These are phyloP conservation scores for Macrostomum lignano DNA, from an alignment of 1,140 invertebrate species.

Conservation along the genomic window DNA sequence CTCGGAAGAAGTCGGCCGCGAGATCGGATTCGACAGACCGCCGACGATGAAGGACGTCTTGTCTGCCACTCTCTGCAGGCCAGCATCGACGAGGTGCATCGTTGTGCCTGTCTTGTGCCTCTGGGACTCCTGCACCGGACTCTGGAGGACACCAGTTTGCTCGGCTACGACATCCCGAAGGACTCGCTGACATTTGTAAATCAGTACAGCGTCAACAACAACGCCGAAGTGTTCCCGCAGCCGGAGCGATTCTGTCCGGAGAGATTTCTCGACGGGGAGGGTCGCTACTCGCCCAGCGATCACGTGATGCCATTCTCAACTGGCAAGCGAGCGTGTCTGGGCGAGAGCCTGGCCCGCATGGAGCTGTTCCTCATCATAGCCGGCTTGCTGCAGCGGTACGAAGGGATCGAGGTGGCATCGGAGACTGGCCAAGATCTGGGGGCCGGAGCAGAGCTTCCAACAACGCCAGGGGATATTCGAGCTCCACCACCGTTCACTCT, in stretches of 20 bases:
- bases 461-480: no score
- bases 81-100: constrained; percentile 8
- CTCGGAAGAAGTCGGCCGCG: constrained; percentile 56
- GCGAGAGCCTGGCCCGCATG: constrained; percentile 10
- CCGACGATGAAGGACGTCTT: constrained; percentile 44
- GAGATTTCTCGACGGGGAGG: constrained; percentile 10
- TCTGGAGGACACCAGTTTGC: constrained; percentile 11
- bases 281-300: constrained; percentile 6
- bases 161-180: constrained; percentile 12
- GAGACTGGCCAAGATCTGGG: no score
- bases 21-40: constrained; percentile 44
- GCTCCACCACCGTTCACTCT: no score
- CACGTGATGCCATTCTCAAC: background rate
- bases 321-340: constrained; percentile 10
- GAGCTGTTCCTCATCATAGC: constrained; percentile 10
- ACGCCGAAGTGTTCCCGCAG: constrained; percentile 9
- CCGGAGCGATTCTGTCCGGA: constrained; percentile 9
- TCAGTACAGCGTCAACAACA: constrained; percentile 9
- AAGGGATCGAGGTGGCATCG: no score
- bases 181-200: constrained; percentile 15
- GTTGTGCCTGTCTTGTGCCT: background rate
- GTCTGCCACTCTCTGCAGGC: constrained; percentile 16
- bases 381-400: constrained; percentile 8
- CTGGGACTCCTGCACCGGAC: constrained; percentile 11
- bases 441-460: no score